phyloP scores from a whole-genome alignment of 2,888 invertebrate species.

The Sicus ferrugineus region DNA sequence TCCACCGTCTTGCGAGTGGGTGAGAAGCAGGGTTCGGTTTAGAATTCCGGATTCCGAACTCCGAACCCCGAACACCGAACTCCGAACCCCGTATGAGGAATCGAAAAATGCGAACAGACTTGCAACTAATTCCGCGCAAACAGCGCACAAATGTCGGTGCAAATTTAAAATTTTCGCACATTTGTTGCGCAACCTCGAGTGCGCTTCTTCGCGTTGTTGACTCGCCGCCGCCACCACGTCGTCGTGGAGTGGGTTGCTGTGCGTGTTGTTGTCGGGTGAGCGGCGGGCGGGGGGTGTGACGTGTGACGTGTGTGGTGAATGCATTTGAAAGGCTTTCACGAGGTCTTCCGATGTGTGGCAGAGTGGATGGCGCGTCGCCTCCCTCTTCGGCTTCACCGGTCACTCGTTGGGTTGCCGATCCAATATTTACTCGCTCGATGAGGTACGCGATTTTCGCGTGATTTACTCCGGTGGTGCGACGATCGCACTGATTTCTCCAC shows the following conservation, averaged over 20 bases:
- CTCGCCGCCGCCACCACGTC: background rate
- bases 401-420: constrained; percentile 4
- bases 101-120: constrained; percentile 29
- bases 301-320: constrained; percentile 8
- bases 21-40: no score
- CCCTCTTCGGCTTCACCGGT: background rate
- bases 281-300: background rate
- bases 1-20: background rate
- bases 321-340: constrained; percentile 7
- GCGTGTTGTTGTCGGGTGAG: background rate
- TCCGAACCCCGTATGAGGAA: background rate
- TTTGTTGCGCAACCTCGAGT: constrained; percentile 24
- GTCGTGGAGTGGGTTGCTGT: background rate
- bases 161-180: constrained; percentile 27
- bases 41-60: no score
- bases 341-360: background rate
- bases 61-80: no score
- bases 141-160: constrained; percentile 35
- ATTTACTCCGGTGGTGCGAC: constrained; percentile 1
- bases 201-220: no score
- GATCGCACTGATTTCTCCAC: constrained; percentile 15
- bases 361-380: constrained; percentile 13
- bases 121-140: constrained; percentile 36
- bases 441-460: background rate
- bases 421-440: background rate